Conservation (phyloP, 2,888 invertebrate species). For the Parapristionchus giblindavisi region DNA sequence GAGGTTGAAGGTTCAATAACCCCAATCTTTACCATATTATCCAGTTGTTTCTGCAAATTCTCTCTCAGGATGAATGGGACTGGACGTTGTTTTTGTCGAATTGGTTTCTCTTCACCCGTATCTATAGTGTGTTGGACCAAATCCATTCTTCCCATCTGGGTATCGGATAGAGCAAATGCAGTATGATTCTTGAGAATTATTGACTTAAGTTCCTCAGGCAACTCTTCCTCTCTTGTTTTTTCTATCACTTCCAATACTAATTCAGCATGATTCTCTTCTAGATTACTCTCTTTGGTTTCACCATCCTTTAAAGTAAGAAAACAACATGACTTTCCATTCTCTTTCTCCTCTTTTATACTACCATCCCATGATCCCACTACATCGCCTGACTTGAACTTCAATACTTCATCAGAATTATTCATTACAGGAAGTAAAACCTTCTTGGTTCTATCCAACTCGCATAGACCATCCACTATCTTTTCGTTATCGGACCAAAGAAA, state of each 20-base stretch:
- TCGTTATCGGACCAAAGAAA: not conserved
- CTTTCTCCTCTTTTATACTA: not conserved
- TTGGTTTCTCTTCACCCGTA: conserved; percentile 12
- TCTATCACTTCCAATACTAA: not conserved
- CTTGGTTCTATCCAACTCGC: not conserved
- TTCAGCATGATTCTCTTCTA: not conserved
- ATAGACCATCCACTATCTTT: not conserved
- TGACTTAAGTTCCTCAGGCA: not conserved
- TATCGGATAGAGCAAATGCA: conserved; percentile 40
- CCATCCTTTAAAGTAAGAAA: not conserved
- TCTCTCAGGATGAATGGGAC: conserved; percentile 37
- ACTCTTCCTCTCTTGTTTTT: not conserved
- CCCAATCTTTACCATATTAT: conserved; percentile 34
- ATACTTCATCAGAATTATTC: not conserved
- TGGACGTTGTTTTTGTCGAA: conserved; percentile 34
- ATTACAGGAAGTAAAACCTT: not conserved
- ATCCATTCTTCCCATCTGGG: conserved; percentile 29
- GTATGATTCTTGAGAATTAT: no score
- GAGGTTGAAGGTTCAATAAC: conserved; percentile 56
- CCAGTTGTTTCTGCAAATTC: conserved; percentile 37
- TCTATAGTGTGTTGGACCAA: conserved; percentile 40
- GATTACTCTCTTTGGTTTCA: no score
- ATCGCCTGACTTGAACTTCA: not conserved
- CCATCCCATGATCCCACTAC: not conserved
- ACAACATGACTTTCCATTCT: not conserved